These are phyloP conservation scores for Zaprionus lachaisei DNA, from an alignment of 1,140 invertebrate genomes.

Conservation along the genomic window DNA sequence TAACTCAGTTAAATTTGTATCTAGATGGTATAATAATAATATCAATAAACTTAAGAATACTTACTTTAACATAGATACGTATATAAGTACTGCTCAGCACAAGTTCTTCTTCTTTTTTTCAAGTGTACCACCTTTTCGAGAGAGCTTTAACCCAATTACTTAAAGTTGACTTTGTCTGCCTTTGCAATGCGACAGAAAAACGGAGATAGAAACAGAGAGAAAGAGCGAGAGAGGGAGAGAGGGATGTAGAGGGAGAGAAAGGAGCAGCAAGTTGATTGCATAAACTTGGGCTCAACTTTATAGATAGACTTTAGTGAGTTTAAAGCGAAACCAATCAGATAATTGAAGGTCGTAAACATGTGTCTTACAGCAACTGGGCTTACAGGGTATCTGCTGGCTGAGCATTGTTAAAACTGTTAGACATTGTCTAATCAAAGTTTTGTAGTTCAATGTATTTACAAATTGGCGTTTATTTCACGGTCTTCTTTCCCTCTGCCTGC, in stretches of 20 bases:
- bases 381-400: constrained; percentile 1
- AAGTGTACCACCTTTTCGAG: constrained; percentile 17
- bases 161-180: constrained; percentile 6
- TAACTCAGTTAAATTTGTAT: too few species aligned
- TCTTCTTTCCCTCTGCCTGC: too few species aligned
- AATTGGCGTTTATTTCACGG: constrained; percentile 27
- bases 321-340: constrained; percentile 1
- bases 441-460: constrained; percentile 12
- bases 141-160: constrained; percentile 24
- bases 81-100: too few species aligned
- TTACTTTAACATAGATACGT: too few species aligned
- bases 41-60: too few species aligned
- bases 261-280: background rate
- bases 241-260: background rate
- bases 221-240: background rate
- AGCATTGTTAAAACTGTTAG: background rate
- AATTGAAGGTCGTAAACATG: background rate
- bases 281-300: background rate
- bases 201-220: background rate
- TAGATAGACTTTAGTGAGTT: background rate
- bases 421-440: background rate
- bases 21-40: too few species aligned
- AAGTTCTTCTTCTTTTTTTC: background rate
- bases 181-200: background rate
- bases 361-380: background rate